phyloP scores from a whole-genome alignment of 2,888 invertebrate genomes.

The Drosophila parthenogenetica region DNA sequence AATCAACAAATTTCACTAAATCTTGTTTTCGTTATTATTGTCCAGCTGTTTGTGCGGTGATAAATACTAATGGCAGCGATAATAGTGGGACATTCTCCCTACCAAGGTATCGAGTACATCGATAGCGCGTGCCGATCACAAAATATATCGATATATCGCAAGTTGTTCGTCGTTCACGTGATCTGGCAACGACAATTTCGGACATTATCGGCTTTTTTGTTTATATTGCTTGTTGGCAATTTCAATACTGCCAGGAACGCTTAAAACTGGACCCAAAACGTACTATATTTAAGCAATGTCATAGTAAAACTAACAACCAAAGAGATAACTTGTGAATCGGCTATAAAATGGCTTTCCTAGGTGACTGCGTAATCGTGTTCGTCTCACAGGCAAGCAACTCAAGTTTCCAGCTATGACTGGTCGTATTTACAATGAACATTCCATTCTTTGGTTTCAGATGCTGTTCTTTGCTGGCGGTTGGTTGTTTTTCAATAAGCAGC shows the following conservation, averaged over 20 bases:
- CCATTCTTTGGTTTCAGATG: constrained; percentile 87
- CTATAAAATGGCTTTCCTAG: constrained; percentile 90
- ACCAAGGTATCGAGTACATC: too few relatives aligned
- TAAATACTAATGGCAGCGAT: background rate
- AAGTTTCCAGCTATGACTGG: background rate
- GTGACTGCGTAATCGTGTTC: constrained; percentile 93
- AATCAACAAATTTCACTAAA: constrained; percentile 30
- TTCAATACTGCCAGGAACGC: constrained; percentile 27
- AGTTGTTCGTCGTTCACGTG: background rate
- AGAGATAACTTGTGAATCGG: constrained; percentile 26
- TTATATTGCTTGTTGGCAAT: constrained; percentile 71
- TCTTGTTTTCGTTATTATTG: constrained; percentile 17
- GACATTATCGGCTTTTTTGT: constrained; percentile 60
- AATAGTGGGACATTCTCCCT: too few relatives aligned
- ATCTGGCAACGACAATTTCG: constrained; percentile 30
- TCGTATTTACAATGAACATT: constrained; percentile 7
- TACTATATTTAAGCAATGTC: constrained; percentile 52
- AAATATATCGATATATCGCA: background rate
- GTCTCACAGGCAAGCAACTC: constrained; percentile 89
- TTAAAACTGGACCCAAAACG: constrained; percentile 18
- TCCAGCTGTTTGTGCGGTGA: constrained; percentile 40
- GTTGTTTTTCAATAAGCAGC: constrained; percentile 98
- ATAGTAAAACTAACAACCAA: constrained; percentile 2
- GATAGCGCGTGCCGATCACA: background rate
- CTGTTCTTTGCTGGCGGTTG: constrained; percentile 98